phyloP scores from a whole-genome alignment of 1,140 invertebrate species.

The Heliothis virescens region DNA sequence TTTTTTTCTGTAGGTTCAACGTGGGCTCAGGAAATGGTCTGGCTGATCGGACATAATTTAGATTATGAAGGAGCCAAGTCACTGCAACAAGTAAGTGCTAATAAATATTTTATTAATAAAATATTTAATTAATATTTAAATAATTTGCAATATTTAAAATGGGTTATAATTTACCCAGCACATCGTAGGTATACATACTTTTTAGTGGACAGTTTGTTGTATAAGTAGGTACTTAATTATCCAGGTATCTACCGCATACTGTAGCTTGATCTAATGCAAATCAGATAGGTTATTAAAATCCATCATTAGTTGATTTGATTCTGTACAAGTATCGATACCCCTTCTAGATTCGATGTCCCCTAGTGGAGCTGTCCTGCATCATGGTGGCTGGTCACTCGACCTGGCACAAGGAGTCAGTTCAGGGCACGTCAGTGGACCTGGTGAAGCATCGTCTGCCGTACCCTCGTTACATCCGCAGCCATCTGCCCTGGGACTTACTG shows the following conservation, averaged over 20 bases:
- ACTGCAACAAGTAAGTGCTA: constrained; percentile 86
- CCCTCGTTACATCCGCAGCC: constrained; percentile 93
- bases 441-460: constrained; percentile 88
- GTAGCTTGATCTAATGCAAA: too few species aligned
- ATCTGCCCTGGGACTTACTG: constrained; percentile 91
- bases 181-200: too few species aligned
- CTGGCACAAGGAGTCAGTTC: constrained; percentile 84
- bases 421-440: constrained; percentile 89
- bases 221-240: too few species aligned
- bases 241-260: too few species aligned
- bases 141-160: too few species aligned
- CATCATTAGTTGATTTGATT: too few species aligned
- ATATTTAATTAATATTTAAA: too few species aligned
- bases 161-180: too few species aligned
- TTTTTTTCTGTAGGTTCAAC: constrained; percentile 89
- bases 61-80: constrained; percentile 91
- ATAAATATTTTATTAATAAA: too few species aligned
- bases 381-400: constrained; percentile 86
- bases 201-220: too few species aligned
- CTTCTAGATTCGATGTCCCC: constrained; percentile 83
- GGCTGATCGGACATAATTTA: constrained; percentile 93
- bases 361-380: constrained; percentile 86
- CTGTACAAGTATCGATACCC: not conserved
- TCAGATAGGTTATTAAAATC: too few species aligned
- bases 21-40: constrained; percentile 96